Evolutionary conservation across 1,140 invertebrate species (phyloP).

Genomic region (Brachionus asplanchnoidis): DNA sequence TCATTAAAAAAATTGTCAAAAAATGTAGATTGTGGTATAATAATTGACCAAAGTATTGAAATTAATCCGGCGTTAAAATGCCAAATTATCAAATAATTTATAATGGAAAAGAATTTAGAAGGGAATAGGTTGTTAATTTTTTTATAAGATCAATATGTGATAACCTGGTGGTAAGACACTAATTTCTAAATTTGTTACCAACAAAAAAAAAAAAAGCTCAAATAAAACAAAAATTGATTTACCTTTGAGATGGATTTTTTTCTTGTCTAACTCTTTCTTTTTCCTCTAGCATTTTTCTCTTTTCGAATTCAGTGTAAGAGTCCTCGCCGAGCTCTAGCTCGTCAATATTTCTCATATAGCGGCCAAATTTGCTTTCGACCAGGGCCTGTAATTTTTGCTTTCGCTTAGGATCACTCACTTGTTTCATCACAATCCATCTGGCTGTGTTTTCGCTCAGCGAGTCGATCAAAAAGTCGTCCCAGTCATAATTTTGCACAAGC

Average conservation of each 20-base stretch:
- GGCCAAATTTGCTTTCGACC: slow-evolving; percentile 22
- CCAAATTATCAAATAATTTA: no score
- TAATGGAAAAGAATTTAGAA: no score
- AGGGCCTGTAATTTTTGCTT: not conserved
- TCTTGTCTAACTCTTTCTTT: not conserved
- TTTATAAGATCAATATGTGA: no score
- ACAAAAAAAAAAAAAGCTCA: no score
- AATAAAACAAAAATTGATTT: not conserved
- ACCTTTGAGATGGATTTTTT: not conserved
- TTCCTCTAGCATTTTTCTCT: not conserved
- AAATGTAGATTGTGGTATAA: no score
- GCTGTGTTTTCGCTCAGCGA: slow-evolving; percentile 32
- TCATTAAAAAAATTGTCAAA: no score
- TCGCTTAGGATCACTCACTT: not conserved
- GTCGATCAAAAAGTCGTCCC: slow-evolving; percentile 21
- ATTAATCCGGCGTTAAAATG: no score
- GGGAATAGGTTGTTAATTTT: no score
- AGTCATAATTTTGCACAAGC: not conserved
- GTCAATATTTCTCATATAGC: not conserved
- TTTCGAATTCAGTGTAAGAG: not conserved
- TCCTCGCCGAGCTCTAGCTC: slow-evolving; percentile 22
- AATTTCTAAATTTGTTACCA: not conserved
- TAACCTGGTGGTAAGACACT: no score
- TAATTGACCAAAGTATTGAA: no score
- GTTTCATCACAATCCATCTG: not conserved